These are phyloP conservation scores for Rallus limicola DNA, from an alignment of 2,113 vertebrate genomes.

Conservation along the genomic window DNA sequence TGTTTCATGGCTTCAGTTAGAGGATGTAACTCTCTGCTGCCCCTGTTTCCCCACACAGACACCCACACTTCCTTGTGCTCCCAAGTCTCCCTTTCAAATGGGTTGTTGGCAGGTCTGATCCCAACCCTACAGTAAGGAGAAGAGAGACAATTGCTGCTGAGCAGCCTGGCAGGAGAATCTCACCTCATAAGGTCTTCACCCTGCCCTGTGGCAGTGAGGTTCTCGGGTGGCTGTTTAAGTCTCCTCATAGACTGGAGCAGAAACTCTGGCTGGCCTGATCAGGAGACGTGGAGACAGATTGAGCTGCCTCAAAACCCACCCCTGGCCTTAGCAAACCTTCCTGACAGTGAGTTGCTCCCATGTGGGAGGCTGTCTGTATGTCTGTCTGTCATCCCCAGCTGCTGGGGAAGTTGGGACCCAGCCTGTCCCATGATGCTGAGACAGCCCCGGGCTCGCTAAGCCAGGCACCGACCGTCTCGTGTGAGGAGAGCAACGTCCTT, in stretches of 20 bases:
- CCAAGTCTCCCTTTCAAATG: neutral
- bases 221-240: neutral
- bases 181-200: neutral
- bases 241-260: neutral
- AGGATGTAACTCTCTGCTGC: neutral
- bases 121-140: neutral
- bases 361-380: neutral
- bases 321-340: neutral
- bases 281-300: neutral
- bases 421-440: no score
- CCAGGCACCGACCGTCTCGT: neutral
- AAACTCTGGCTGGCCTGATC: neutral
- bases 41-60: neutral
- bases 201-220: neutral
- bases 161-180: neutral
- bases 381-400: neutral
- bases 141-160: neutral
- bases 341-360: neutral
- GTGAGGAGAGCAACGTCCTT: neutral
- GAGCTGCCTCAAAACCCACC: neutral
- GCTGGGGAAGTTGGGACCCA: accelerated
- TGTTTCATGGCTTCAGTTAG: neutral
- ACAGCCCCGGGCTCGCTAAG: no score
- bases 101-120: neutral
- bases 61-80: accelerated